Base-by-base conservation (phyloP, 2,113 vertebrate species). In the Paraplagusia blochii region DNA sequence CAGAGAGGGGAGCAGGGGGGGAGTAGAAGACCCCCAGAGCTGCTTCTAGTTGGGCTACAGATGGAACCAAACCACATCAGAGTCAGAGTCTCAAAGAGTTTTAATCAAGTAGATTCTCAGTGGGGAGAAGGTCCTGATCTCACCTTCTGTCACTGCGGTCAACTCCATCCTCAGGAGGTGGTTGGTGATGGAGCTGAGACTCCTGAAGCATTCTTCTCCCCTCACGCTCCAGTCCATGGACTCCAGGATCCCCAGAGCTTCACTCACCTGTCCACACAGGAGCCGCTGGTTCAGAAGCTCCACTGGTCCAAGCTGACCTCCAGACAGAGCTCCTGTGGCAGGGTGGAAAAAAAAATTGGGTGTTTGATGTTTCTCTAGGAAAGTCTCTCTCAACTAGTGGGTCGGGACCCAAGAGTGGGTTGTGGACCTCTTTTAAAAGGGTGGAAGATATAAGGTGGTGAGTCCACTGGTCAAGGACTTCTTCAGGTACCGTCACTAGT, bases 11-110 rank as follows among this genome's bases (percentile, higher is more conserved):
- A 76, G 89, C 87, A 62, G 89, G 69, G 12, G 95, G 93, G 53
- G 92, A 87, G 73, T 97, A 99, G 87, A 99, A 99, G 72, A 93
- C 91, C 68, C 93, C 93, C 55, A 99, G 92, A 75, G 92, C 90
- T 63, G 93, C 91, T 88, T 98, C 95, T 53, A 99, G 90, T 80
- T 95, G 95, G 76, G 90, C 97, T 99, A 79, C 46, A 70, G 17
- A 59, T 35, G 72, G 11, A 72, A 48, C 50, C 3, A 44, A 47
- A 47, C 13, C 17, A 1, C 10, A 46, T 6, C 19, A 19, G 6
- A 38, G 12, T 38, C 38, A 40, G 12, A 13, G 2, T 40, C 38
- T 4, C 11, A 38, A 38, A 38, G 36, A 10, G 7, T 9, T 2
- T 7, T 7, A 36, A 7, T 5, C 5, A 5, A 36, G 35, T 9